Base-by-base conservation (phyloP, 2,888 invertebrate genomes). In the Chalcosyrphus nemorum region DNA sequence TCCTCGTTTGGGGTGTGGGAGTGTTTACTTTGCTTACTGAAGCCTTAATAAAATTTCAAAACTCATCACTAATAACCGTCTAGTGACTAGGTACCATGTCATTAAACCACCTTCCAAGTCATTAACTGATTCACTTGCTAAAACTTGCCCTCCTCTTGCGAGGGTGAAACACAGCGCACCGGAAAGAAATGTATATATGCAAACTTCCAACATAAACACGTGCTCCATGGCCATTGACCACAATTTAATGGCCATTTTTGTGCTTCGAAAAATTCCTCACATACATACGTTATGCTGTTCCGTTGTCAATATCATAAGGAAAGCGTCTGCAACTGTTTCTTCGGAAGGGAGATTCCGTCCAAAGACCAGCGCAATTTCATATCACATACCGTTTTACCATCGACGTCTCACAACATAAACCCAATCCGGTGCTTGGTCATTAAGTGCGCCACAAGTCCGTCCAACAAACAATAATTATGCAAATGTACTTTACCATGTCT, bases 391-490 rank as follows among this genome's bases (percentile, higher is more conserved):
- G 84, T 84, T 78, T n/a, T n/a, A n/a, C 38, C 84, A 80, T 80
- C 54, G 68, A 80, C 80, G 84, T 84, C 80, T 84, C 84, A 84
- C 84, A 80, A 84, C 84, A 84, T 84, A 84, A 84, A 84, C 70
- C 68, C 84, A 84, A 80, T 80, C 68, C 80, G 84, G 80, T 84
- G 84, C 80, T 52, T 80, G 80, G 76, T 80, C 84, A 84, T 84
- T 84, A 84, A 84, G 84, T 84, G 74, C 84, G 84, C 84, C 84
- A 84, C 84, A 84, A 84, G 74, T 74, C 84, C 74, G 74, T 74
- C 84, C 74, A 80, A 75, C 84, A 84, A 84, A 84, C 80, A 75
- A 84, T 84, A 84, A 84, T 84, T 84, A 84, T 84, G 84, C 84
- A 84, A 84, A 84, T 84, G 65, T 57, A 68, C 74, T 57, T 57